Percentiles rank a stretch among this genome's conserved stretches.
phyloP scores from a whole-genome alignment of 1,140 invertebrate genomes.

The Heliconius eleuchia region DNA sequence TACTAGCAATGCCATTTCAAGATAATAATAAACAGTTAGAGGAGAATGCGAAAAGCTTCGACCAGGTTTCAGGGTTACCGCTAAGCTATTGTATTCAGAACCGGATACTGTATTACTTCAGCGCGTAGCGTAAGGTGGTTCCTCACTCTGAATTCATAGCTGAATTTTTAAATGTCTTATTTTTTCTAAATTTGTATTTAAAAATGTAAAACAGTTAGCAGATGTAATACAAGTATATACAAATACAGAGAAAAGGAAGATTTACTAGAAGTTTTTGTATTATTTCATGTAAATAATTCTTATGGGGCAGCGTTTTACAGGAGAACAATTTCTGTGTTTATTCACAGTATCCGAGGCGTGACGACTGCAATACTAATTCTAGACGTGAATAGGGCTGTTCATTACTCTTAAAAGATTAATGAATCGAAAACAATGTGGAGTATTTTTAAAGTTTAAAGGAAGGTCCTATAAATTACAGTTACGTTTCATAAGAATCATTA shows the following conservation, averaged over 20 bases:
- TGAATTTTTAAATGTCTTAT: too few relatives aligned
- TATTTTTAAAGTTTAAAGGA: constrained; percentile 9
- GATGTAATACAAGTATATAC: too few relatives aligned
- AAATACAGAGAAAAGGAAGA: neutral
- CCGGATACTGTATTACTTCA: too few relatives aligned
- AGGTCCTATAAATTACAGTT: neutral
- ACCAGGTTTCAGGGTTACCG: too few relatives aligned
- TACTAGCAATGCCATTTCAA: too few relatives aligned
- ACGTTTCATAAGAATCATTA: neutral
- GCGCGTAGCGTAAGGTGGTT: too few relatives aligned
- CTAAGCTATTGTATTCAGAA: too few relatives aligned
- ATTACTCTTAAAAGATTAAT: constrained; percentile 7
- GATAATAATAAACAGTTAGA: too few relatives aligned
- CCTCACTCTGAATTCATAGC: too few relatives aligned
- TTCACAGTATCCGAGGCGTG: constrained; percentile 17
- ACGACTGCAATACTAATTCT: constrained; percentile 23
- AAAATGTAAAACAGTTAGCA: too few relatives aligned
- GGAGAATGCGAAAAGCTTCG: too few relatives aligned
- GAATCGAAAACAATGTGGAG: neutral
- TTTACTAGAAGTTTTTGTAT: neutral
- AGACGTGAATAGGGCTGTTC: constrained; percentile 13
- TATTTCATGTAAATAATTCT: neutral
- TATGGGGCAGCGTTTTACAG: neutral
- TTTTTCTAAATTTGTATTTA: too few relatives aligned
- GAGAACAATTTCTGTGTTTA: constrained; percentile 2